Conservation (phyloP, 2,888 invertebrate genomes). For the Machimus atricapillus region DNA sequence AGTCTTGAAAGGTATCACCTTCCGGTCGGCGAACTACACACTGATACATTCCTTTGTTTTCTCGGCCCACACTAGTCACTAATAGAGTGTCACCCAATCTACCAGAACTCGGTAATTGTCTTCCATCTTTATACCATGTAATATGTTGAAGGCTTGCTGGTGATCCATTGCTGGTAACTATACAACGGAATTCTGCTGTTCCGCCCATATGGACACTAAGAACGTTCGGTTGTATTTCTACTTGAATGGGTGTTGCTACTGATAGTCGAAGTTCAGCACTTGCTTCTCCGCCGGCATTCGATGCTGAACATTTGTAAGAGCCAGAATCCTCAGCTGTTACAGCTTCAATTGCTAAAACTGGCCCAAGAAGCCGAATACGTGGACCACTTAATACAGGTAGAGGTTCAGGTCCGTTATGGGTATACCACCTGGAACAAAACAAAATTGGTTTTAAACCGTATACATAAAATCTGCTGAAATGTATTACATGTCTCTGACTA, state of each 20-base stretch:
- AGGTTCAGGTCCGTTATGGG: slow-evolving; percentile 71
- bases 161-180: slow-evolving; percentile 66
- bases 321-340: slow-evolving; percentile 75
- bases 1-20: slow-evolving; percentile 78
- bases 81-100: slow-evolving; percentile 70
- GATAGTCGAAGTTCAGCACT: slow-evolving; percentile 72
- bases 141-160: slow-evolving; percentile 67
- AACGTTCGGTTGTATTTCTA: slow-evolving; percentile 71
- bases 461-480: no score
- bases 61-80: slow-evolving; percentile 72
- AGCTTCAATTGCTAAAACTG: slow-evolving; percentile 74
- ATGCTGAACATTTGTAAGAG: slow-evolving; percentile 72
- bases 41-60: slow-evolving; percentile 80
- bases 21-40: slow-evolving; percentile 75
- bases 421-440: slow-evolving; percentile 69
- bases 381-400: slow-evolving; percentile 71
- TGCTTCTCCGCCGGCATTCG: slow-evolving; percentile 75
- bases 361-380: slow-evolving; percentile 71
- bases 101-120: slow-evolving; percentile 72
- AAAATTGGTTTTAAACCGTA: neutral
- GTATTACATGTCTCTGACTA: no score
- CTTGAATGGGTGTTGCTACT: slow-evolving; percentile 72
- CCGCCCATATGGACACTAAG: slow-evolving; percentile 78
- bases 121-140: slow-evolving; percentile 73
- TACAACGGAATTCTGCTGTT: slow-evolving; percentile 75